Conservation (phyloP, 2,797 vertebrate genomes). For the Taenioides sp. region DNA sequence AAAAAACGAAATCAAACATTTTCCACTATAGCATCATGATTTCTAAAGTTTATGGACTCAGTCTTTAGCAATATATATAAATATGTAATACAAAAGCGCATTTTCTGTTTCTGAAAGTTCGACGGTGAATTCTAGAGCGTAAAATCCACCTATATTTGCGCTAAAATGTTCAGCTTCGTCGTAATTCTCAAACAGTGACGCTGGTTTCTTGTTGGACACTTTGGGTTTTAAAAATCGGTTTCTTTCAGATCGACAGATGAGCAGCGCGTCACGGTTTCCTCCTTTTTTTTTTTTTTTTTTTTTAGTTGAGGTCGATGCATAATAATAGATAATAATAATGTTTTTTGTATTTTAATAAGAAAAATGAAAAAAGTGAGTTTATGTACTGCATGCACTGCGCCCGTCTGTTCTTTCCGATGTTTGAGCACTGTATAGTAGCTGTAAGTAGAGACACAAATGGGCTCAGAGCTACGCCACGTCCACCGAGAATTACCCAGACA, state of each 20-base stretch:
- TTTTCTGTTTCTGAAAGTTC: too few relatives aligned
- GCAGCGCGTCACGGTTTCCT: constrained; percentile 64
- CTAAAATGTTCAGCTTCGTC: too few relatives aligned
- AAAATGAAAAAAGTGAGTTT: constrained; percentile 81
- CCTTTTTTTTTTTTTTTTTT: constrained; percentile 29
- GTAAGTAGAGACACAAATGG: constrained; percentile 84
- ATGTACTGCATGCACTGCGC: constrained; percentile 95
- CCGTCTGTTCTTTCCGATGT: constrained; percentile 76
- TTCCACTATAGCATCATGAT: neutral
- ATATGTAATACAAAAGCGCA: too few relatives aligned
- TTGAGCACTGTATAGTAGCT: constrained; percentile 91
- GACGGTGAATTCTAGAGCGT: too few relatives aligned
- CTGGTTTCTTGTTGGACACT: constrained; percentile 2
- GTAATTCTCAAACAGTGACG: neutral
- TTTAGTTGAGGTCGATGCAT: constrained; percentile 75
- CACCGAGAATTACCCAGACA: neutral
- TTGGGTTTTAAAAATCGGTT: neutral
- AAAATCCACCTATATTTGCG: too few relatives aligned
- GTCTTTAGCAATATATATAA: neutral
- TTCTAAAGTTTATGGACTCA: neutral
- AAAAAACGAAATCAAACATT: too few relatives aligned
- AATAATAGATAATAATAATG: constrained; percentile 61
- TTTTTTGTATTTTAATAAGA: constrained; percentile 86
- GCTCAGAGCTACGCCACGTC: constrained; percentile 68
- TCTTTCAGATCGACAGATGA: constrained; percentile 10